These are phyloP conservation scores for Drosophila kuntzei DNA, from an alignment of 2,888 invertebrate genomes.

Conservation along the genomic window DNA sequence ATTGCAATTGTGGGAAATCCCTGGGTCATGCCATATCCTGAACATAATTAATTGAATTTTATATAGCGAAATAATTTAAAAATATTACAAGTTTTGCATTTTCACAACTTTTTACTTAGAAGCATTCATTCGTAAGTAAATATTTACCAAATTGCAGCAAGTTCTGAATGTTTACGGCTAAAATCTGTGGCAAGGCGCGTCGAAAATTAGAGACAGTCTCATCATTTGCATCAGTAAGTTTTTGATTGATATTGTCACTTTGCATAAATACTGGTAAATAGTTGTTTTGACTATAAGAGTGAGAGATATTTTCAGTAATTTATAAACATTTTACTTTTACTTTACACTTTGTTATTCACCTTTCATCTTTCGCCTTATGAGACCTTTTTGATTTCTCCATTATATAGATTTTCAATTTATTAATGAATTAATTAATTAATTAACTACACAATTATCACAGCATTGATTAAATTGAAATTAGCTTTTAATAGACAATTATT, in stretches of 20 bases:
- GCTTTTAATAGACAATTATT: not conserved
- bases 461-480: not conserved
- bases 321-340: not conserved
- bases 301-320: not conserved
- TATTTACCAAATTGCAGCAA: constrained; percentile 25
- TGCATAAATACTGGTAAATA: constrained; percentile 5
- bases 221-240: not conserved
- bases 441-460: not conserved
- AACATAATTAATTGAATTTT: not conserved
- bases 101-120: too few relatives aligned
- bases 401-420: not conserved
- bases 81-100: too few relatives aligned
- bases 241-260: not conserved
- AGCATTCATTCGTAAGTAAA: not conserved
- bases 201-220: constrained; percentile 1
- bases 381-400: not conserved
- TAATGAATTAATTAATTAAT: too few relatives aligned
- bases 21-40: constrained; percentile 28
- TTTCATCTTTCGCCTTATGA: not conserved
- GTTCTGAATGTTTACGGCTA: constrained; percentile 23
- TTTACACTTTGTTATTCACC: not conserved
- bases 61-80: not conserved
- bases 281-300: not conserved
- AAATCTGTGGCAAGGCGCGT: constrained; percentile 20
- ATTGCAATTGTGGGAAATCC: constrained; percentile 32